Evolutionary conservation across 2,113 vertebrate genomes (phyloP).

Genomic region (Lophura nycthemera): DNA sequence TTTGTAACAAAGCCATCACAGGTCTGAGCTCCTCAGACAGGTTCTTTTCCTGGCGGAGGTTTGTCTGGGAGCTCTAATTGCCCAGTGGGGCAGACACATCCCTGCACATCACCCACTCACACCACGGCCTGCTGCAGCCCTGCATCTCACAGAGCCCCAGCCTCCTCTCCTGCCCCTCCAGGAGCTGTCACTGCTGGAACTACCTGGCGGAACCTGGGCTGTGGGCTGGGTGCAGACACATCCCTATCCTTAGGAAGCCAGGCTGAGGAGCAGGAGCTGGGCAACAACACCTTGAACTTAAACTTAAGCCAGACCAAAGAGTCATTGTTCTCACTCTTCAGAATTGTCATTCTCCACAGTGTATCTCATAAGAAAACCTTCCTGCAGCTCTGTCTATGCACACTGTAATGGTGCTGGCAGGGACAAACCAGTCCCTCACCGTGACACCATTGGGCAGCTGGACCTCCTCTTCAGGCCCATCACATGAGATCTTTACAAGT

Average conservation of each 20-base stretch:
- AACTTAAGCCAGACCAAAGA: too few species aligned
- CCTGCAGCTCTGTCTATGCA: not conserved
- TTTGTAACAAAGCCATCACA: accelerated
- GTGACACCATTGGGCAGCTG: too few species aligned
- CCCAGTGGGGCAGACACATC: not conserved
- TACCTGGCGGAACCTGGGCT: too few species aligned
- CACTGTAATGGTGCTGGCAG: not conserved
- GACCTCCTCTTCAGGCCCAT: not conserved
- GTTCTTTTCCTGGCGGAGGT: not conserved
- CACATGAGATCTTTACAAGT: not conserved
- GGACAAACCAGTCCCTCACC: too few species aligned
- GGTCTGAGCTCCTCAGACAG: accelerated
- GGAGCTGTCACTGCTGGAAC: too few species aligned
- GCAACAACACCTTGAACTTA: not conserved
- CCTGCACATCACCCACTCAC: not conserved
- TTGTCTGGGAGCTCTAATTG: not conserved
- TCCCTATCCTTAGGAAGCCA: not conserved
- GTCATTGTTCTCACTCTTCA: not conserved
- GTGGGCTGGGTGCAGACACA: not conserved
- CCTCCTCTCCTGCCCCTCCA: too few species aligned
- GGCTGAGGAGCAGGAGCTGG: not conserved
- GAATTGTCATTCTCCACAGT: not conserved
- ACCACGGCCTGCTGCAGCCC: not conserved
- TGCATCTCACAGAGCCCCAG: not conserved
- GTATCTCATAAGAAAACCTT: not conserved